Evolutionary conservation across 2,113 vertebrate genomes (phyloP).

Genomic region (Indicator maculatus): DNA sequence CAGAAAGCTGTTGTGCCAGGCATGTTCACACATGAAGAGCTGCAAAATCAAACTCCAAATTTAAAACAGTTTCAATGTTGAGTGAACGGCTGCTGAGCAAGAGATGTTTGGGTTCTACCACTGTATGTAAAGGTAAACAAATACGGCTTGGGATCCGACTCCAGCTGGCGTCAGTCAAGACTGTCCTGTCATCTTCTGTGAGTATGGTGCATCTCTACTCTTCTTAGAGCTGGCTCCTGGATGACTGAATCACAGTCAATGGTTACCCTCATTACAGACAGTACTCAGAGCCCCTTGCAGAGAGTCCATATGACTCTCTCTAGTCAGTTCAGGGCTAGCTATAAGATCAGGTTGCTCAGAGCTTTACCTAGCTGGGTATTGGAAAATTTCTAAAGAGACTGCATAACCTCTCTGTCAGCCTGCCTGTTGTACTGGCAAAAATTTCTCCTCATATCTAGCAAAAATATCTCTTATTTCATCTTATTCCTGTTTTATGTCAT

Average conservation of each 20-base stretch:
- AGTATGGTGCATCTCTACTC: not conserved
- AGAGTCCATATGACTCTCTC: not conserved
- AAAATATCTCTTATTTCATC: not conserved
- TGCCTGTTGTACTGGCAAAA: not conserved
- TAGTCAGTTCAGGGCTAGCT: not conserved
- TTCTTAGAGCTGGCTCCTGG: not conserved
- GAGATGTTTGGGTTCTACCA: not conserved
- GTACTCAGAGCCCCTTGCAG: not conserved
- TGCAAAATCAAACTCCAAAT: not conserved
- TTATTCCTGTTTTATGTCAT: not conserved
- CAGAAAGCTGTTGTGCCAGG: not conserved
- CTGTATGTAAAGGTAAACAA: not conserved
- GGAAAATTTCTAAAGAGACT: not conserved
- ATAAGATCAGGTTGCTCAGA: not conserved
- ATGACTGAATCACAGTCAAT: not conserved
- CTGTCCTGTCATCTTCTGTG: not conserved
- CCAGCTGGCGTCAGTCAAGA: not conserved
- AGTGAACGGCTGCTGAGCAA: not conserved
- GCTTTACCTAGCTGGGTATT: not conserved
- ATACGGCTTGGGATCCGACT: rapidly evolving
- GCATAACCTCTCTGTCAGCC: not conserved
- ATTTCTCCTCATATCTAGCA: not conserved
- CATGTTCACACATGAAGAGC: rapidly evolving
- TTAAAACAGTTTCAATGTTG: not conserved
- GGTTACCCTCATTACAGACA: not conserved